These are phyloP conservation scores for Centropus unirufus DNA, from an alignment of 2,113 vertebrate species.

Conservation along the genomic window DNA sequence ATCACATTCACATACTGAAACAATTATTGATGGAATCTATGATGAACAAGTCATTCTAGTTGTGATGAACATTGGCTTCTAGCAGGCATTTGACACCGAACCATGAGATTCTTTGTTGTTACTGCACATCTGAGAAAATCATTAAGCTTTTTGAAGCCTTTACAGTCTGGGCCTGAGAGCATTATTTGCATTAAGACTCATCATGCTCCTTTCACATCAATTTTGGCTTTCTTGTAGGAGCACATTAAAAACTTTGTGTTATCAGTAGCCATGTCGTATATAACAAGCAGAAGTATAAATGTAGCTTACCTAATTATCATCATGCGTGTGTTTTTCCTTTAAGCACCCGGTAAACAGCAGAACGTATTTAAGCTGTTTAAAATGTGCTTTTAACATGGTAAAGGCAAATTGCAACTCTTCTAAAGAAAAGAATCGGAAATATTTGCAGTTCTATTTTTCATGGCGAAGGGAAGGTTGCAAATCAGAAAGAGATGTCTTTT, in stretches of 20 bases:
- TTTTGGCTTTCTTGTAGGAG: conserved; percentile 5
- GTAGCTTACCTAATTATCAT: neutral
- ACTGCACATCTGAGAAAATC: conserved; percentile 61
- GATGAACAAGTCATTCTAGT: conserved; percentile 56
- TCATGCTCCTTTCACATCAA: neutral
- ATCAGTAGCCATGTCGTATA: neutral
- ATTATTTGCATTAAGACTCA: conserved; percentile 28
- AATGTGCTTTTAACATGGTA: neutral
- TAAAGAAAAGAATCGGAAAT: neutral
- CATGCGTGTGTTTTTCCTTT: neutral
- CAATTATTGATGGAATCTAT: conserved; percentile 60
- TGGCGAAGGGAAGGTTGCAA: neutral
- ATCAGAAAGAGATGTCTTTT: neutral
- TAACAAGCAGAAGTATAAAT: neutral
- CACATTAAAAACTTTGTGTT: neutral
- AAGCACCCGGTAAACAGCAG: neutral
- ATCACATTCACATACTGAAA: conserved; percentile 46
- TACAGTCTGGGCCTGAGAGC: neutral
- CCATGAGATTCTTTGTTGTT: conserved; percentile 65
- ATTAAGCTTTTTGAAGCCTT: conserved; percentile 45
- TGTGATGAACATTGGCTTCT: conserved; percentile 43
- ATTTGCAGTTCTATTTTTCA: neutral
- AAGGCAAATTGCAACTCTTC: neutral
- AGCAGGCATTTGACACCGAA: conserved; percentile 56
- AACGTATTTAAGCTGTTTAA: neutral